phyloP scores from a whole-genome alignment of 2,888 invertebrate genomes.

The Zaprionus bogoriensis region DNA sequence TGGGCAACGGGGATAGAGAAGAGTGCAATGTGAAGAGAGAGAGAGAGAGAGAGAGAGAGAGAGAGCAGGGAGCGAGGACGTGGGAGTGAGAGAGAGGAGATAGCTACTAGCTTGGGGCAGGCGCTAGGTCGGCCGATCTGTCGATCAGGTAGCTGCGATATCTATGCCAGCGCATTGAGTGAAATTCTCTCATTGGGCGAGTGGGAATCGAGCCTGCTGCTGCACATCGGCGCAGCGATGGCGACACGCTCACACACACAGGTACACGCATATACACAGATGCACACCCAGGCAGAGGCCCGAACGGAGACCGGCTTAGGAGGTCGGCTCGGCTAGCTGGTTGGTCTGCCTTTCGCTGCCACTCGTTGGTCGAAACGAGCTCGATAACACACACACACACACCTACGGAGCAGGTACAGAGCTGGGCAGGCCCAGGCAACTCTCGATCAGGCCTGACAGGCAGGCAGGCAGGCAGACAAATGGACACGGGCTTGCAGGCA shows the following conservation, averaged over 20 bases:
- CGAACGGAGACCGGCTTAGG: conserved; percentile 39
- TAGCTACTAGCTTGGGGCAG: conserved; percentile 11
- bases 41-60: not conserved
- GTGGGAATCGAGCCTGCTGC: conserved; percentile 34
- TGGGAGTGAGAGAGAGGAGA: conserved; percentile 17
- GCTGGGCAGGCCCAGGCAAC: conserved; percentile 40
- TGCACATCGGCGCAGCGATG: conserved; percentile 40
- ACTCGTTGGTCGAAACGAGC: conserved; percentile 34
- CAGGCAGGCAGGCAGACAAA: conserved; percentile 42
- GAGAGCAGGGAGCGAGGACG: conserved; percentile 3
- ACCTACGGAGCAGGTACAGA: conserved; percentile 39
- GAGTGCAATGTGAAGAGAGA: not conserved
- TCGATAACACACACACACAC: not conserved
- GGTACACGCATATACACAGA: conserved; percentile 3
- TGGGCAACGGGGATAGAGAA: not conserved
- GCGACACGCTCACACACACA: conserved; percentile 31
- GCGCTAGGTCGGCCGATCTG: not conserved
- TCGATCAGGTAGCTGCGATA: conserved; percentile 26
- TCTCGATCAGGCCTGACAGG: conserved; percentile 43
- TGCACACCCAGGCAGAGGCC: not conserved
- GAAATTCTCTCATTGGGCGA: conserved; percentile 55
- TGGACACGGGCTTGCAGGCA: conserved; percentile 39
- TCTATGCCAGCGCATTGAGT: conserved; percentile 49
- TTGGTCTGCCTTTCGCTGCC: conserved; percentile 47
- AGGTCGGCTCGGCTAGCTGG: conserved; percentile 44